Evolutionary conservation across 2,797 vertebrate species (phyloP).

Genomic region (Sebastiscus tertius): DNA sequence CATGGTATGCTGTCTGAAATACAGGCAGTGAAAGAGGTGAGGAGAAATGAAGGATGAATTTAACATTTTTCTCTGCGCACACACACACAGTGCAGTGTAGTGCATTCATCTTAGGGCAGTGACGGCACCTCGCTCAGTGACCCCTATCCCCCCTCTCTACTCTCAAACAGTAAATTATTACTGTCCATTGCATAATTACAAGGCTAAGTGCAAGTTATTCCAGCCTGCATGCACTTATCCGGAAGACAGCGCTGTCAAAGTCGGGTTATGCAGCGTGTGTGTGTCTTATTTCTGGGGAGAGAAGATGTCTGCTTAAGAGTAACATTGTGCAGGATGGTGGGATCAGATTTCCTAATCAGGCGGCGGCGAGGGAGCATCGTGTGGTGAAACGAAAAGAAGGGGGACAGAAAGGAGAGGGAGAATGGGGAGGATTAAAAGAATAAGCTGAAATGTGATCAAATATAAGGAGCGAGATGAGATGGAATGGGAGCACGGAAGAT

Average conservation of each 20-base stretch:
- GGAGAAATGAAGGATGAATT: constrained; percentile 16
- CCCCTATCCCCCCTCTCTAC: constrained; percentile 23
- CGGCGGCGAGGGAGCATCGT: constrained; percentile 25
- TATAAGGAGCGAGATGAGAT: constrained; percentile 37
- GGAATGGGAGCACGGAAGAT: constrained; percentile 34
- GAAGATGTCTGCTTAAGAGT: constrained; percentile 23
- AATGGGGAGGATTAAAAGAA: constrained; percentile 50
- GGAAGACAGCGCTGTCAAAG: constrained; percentile 29
- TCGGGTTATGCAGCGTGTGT: constrained; percentile 10
- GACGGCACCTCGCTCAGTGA: constrained; percentile 32
- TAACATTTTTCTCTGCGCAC: constrained; percentile 16
- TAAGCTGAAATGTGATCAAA: constrained; percentile 53
- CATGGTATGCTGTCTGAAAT: neutral
- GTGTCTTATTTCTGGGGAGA: constrained; percentile 16
- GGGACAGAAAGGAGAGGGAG: constrained; percentile 2
- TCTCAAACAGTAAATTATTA: constrained; percentile 63
- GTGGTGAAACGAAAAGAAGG: neutral
- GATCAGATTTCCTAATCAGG: constrained; percentile 54
- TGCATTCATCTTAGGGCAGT: constrained; percentile 43
- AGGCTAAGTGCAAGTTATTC: constrained; percentile 41
- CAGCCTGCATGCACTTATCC: constrained; percentile 25
- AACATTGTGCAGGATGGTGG: constrained; percentile 27
- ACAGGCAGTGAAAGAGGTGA: constrained; percentile 6
- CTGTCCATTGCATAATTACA: constrained; percentile 62
- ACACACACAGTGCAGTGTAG: constrained; percentile 15